Evolutionary conservation across 2,888 invertebrate genomes (phyloP).

Genomic region (Yponomeuta evonymella): DNA sequence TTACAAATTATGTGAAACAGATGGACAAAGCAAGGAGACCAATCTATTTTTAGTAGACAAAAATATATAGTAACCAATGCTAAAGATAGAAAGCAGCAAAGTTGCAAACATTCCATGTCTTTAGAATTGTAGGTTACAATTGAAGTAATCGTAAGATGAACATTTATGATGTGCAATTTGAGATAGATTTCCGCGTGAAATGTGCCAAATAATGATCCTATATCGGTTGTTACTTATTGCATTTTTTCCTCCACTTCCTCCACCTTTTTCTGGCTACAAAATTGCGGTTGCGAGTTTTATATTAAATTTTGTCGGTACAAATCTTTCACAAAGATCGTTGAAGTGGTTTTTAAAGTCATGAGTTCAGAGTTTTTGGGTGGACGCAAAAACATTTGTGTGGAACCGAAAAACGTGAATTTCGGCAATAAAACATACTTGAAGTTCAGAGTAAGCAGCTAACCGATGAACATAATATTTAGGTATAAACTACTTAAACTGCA

Average conservation of each 20-base stretch:
- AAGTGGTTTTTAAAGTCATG: slow-evolving; percentile 16
- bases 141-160: slow-evolving; percentile 55
- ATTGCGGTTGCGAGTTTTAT: slow-evolving; percentile 39
- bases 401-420: slow-evolving; percentile 18
- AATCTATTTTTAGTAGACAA: not conserved
- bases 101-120: not conserved
- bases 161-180: slow-evolving; percentile 65
- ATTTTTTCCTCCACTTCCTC: slow-evolving; percentile 43
- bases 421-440: no score
- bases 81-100: not conserved
- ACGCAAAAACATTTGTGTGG: slow-evolving; percentile 19
- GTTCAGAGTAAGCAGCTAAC: no score
- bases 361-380: slow-evolving; percentile 1
- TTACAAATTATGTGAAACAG: not conserved
- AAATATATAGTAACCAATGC: not conserved
- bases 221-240: slow-evolving; percentile 45
- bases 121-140: slow-evolving; percentile 19
- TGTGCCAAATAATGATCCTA: slow-evolving; percentile 57
- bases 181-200: slow-evolving; percentile 71
- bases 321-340: not conserved
- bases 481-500: no score
- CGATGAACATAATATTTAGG: no score
- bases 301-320: slow-evolving; percentile 18
- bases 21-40: not conserved
- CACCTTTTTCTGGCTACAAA: slow-evolving; percentile 35